phyloP scores from a whole-genome alignment of 2,888 invertebrate species.

The Venustoraphidia nigricollis region DNA sequence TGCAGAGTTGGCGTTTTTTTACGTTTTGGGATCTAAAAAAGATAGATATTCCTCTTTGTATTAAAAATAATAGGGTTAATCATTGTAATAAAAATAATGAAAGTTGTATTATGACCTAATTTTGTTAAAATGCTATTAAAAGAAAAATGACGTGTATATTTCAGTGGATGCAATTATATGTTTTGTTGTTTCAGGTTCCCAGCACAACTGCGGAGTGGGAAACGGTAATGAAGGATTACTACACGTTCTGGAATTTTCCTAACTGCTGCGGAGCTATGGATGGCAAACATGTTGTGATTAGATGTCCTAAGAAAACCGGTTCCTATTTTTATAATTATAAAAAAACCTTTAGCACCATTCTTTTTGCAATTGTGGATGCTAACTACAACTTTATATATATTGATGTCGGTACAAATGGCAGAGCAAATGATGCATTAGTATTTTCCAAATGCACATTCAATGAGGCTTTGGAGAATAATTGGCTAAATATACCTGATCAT shows the following conservation, averaged over 20 bases:
- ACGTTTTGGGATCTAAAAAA: no score
- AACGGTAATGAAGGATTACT: constrained; percentile 9
- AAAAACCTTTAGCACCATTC: constrained; percentile 10
- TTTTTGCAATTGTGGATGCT: constrained; percentile 11
- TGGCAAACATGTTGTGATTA: constrained; percentile 12
- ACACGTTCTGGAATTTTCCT: constrained; percentile 11
- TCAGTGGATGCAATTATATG: no score
- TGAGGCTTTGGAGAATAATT: constrained; percentile 9
- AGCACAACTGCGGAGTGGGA: neutral
- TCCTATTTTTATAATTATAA: constrained; percentile 13
- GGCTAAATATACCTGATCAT: constrained; percentile 8
- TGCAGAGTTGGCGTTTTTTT: no score
- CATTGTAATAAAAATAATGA: no score
- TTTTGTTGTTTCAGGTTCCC: no score
- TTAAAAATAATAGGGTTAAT: no score
- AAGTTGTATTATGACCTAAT: no score
- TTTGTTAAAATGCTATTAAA: no score
- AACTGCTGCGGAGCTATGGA: constrained; percentile 11
- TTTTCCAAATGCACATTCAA: constrained; percentile 11
- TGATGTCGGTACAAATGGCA: constrained; percentile 10
- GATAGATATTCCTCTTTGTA: no score
- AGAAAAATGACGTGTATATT: no score
- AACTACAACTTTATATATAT: constrained; percentile 11
- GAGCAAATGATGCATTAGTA: constrained; percentile 12
- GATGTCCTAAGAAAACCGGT: constrained; percentile 10